Evolutionary conservation across 23 tunicate genomes (phyloP), one percentile per base, ranked within the genome.

Genomic region (Trididemnum clinides): DNA sequence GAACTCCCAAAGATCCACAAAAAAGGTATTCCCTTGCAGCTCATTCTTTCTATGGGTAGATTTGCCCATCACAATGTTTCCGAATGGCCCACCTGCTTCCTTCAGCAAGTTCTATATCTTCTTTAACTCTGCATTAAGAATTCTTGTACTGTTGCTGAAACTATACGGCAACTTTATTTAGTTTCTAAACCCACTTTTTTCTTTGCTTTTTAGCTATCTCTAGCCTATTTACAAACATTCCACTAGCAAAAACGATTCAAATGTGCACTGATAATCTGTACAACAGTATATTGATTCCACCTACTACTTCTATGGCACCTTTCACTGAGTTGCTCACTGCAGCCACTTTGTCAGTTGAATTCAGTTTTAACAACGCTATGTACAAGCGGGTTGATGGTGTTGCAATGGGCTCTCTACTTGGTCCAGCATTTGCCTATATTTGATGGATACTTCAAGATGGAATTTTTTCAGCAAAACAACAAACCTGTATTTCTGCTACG

Each of bases 1-100:
- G 23, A 62, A 18, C 64, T 75, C 27, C 81, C 81, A 37, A 75
- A 35, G 38, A 39, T 37, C 2, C 81, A 75, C 81, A 75, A 75
- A 26, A 39, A 39, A 25, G 28, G 38, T 21, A 28, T 38, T 3
- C 59, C 64, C 2, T 26, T 44, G 63, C 58, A 28, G 38, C 57
- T 26, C 32, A 37, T 75, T 26, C 31, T 75, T 2, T 36, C 64
- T 4, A 26, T 75, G 81, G 38, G 31, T 6, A 32, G 81, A 5
- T 75, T 4, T 15, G 59, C 81, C 30, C 81, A 75, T 35, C 81
- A 75, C 38, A 28, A 75, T 21, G 15, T 75, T 2, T 23, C 81
- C 18, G 38, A 35, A 15, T 44, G 31, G 28, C 25, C 38, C 59
- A 35, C 58, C 20, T 33, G 5, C 19, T 6, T 71, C 18, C 44